Percentiles rank a stretch among this genome's conserved stretches.
Evolutionary conservation across 2,113 vertebrate species (phyloP).

Genomic region (Chloebia gouldiae): DNA sequence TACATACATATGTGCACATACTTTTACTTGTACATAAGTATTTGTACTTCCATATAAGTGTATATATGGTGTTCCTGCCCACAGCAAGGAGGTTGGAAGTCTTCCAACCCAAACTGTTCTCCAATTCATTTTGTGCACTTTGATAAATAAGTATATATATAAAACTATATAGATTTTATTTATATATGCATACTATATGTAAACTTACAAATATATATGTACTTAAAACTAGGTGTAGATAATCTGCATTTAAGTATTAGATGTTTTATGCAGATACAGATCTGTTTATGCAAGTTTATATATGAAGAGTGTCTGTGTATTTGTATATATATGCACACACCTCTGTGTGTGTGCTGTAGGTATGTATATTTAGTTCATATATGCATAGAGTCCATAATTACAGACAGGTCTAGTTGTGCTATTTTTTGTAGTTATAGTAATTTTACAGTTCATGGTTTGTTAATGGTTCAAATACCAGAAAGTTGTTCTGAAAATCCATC

Average conservation of each 20-base stretch:
- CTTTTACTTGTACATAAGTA: neutral
- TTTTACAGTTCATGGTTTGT: neutral
- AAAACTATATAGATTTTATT: neutral
- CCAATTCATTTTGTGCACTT: neutral
- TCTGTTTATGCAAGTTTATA: neutral
- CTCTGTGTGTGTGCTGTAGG: neutral
- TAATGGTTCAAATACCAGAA: neutral
- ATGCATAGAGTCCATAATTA: neutral
- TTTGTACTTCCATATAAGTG: neutral
- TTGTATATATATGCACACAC: fast-evolving
- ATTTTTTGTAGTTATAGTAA: neutral
- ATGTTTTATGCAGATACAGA: neutral
- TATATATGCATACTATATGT: neutral
- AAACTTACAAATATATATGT: neutral
- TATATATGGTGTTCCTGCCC: neutral
- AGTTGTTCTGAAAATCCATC: neutral
- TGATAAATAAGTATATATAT: neutral
- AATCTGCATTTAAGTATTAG: neutral
- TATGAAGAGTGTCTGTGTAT: neutral
- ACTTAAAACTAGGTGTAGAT: neutral
- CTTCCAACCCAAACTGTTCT: neutral
- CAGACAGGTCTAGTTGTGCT: neutral
- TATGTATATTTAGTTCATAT: neutral
- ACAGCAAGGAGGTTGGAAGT: neutral
- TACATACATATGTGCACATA: neutral